Conservation (phyloP, 1,140 invertebrate species). For the Papilio polytes region DNA sequence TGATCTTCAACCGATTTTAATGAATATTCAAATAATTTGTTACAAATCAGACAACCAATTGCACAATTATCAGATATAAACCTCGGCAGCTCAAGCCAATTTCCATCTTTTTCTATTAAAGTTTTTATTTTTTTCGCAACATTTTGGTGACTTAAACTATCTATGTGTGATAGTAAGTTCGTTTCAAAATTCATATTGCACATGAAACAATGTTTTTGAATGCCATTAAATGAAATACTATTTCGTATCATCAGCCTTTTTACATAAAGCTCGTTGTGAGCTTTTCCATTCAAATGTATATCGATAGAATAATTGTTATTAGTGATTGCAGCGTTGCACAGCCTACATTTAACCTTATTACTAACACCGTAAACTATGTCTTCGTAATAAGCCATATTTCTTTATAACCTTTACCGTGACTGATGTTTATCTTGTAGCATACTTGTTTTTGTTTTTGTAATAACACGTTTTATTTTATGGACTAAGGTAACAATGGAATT, state of each 20-base stretch:
- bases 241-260: slow-evolving; percentile 51
- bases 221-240: slow-evolving; percentile 43
- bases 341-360: slow-evolving; percentile 46
- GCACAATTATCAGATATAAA: slow-evolving; percentile 40
- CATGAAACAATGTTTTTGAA: slow-evolving; percentile 45
- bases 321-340: slow-evolving; percentile 48
- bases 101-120: slow-evolving; percentile 52
- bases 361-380: slow-evolving; percentile 48
- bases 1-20: slow-evolving; percentile 47
- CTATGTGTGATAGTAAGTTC: slow-evolving; percentile 46
- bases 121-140: slow-evolving; percentile 42
- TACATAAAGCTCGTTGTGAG: slow-evolving; percentile 47
- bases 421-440: not conserved
- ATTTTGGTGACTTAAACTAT: slow-evolving; percentile 43
- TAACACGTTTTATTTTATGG: not conserved
- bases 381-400: slow-evolving; percentile 56
- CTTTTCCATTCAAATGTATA: slow-evolving; percentile 44
- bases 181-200: slow-evolving; percentile 43
- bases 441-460: not conserved
- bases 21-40: slow-evolving; percentile 47
- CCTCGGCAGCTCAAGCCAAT: slow-evolving; percentile 50
- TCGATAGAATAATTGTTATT: slow-evolving; percentile 45
- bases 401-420: not conserved
- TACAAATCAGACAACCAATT: slow-evolving; percentile 52
- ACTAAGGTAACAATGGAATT: not conserved